Base-by-base conservation (phyloP, 2,113 vertebrate genomes). In the Probosciger aterrimus region DNA sequence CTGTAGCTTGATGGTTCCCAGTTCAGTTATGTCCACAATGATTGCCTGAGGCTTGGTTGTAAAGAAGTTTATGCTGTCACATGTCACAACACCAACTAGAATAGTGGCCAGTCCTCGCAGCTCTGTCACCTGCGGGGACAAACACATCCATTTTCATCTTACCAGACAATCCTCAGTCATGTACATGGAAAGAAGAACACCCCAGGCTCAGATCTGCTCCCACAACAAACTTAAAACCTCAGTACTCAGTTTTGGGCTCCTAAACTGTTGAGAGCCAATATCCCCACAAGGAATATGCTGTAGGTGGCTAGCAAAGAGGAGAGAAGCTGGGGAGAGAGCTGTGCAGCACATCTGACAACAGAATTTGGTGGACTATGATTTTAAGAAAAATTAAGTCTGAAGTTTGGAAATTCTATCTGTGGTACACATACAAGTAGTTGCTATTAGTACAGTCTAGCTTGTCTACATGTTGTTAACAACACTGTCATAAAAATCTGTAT, bases 1-100 rank as follows among this genome's bases (percentile, higher is more conserved):
- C 95, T 99, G 98, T 37, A 99, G 98, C 86, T 99, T 99, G 97
- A 99, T 99, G 92, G 99, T 99, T 57, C 99, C 99, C 96, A 99
- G 97, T 86, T 99, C 99, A 0, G 99, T 99, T 92, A 99, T 98
- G 95, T 99, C 99, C 96, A 99, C 99, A 78, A 99, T 65, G 90
- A 99, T 98, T 78, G 98, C 97, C 96, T 99, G 99, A 2, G 99
- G 99, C 88, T 97, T 97, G 11, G 98, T 97, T n/a, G 96, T 98
- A 67, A 99, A 99, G 97, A 99, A 99, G 96, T 98, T 98, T 1
- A 98, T 97, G 59, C 98, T 98, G 88, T 99, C 98, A 6, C 99
- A 99, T 0, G 98, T 99, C 86, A 99, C 99, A 7, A 98, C 89
- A 47, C 99, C 99, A 30, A 99, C 98, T 20, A 98, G 97, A 95